Conservation (phyloP, 1,140 invertebrate species). For the Hyphantria cunea region DNA sequence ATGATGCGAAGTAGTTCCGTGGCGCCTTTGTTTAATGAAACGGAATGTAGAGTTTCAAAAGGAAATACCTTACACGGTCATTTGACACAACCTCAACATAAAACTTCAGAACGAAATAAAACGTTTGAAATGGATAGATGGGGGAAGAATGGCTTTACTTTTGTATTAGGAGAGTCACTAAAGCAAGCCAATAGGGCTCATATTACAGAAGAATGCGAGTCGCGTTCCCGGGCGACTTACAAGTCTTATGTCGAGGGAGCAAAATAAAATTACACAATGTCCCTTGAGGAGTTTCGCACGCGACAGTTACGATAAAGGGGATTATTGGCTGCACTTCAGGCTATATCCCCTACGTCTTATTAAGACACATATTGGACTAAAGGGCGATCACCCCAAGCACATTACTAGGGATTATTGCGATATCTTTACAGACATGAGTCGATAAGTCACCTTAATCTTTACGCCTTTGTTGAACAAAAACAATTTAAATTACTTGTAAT, state of each 20-base stretch:
- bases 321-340: conserved; percentile 72
- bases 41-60: no score
- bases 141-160: conserved; percentile 17
- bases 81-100: background rate
- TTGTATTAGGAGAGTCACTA: conserved; percentile 16
- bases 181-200: conserved; percentile 32
- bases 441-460: conserved; percentile 69
- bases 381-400: conserved; percentile 57
- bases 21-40: no score
- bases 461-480: conserved; percentile 37
- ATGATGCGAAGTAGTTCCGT: no score
- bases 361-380: conserved; percentile 53
- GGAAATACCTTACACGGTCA: no score
- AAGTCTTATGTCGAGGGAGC: conserved; percentile 21
- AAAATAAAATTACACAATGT: conserved; percentile 64
- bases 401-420: conserved; percentile 67
- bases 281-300: conserved; percentile 39
- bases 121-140: background rate
- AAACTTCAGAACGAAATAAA: conserved; percentile 1
- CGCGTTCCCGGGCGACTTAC: conserved; percentile 37
- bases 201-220: conserved; percentile 37
- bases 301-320: conserved; percentile 59
- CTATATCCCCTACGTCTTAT: conserved; percentile 59
- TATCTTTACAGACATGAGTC: conserved; percentile 69
- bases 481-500: conserved; percentile 7